Evolutionary conservation across 2,888 invertebrate genomes (phyloP).

Genomic region (Bombylius major): DNA sequence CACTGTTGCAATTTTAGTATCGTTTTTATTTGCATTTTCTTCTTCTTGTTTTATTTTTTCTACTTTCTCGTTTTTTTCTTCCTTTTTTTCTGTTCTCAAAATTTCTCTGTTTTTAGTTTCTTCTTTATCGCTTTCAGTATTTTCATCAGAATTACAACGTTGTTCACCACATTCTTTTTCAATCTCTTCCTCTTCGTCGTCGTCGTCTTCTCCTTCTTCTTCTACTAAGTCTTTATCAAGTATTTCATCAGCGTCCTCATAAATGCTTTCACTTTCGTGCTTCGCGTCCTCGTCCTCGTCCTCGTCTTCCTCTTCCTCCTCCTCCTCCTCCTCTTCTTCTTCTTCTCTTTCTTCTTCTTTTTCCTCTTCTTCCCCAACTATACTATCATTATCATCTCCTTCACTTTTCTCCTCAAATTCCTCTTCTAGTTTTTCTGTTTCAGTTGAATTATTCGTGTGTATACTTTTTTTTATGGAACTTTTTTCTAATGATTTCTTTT

Average conservation of each 20-base stretch:
- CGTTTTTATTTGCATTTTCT: slow-evolving; percentile 3
- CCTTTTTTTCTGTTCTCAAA: background rate
- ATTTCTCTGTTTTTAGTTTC: no score
- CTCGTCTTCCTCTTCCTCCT: background rate
- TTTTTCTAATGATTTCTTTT: background rate
- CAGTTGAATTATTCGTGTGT: slow-evolving; percentile 11
- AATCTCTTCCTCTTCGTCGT: slow-evolving; percentile 14
- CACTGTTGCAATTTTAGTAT: background rate
- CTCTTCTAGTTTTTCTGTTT: slow-evolving; percentile 28
- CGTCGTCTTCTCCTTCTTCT: slow-evolving; percentile 16
- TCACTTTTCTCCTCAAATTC: background rate
- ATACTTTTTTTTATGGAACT: background rate
- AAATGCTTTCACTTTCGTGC: background rate
- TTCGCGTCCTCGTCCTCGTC: background rate
- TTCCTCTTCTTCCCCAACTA: slow-evolving; percentile 13
- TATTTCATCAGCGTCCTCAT: background rate
- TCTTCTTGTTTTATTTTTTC: slow-evolving; percentile 13
- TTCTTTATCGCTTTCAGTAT: slow-evolving; percentile 2
- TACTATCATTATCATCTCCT: background rate
- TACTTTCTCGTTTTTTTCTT: slow-evolving; percentile 3
- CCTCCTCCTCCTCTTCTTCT: slow-evolving; percentile 17
- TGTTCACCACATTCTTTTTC: slow-evolving; percentile 6
- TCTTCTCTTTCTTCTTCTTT: slow-evolving; percentile 33
- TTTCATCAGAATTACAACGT: background rate
- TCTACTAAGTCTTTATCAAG: background rate